Percentiles rank a stretch among this genome's conserved stretches.
These are phyloP conservation scores for Xenopus tropicalis DNA, from an alignment of 2,113 vertebrate species.

Conservation along the genomic window DNA sequence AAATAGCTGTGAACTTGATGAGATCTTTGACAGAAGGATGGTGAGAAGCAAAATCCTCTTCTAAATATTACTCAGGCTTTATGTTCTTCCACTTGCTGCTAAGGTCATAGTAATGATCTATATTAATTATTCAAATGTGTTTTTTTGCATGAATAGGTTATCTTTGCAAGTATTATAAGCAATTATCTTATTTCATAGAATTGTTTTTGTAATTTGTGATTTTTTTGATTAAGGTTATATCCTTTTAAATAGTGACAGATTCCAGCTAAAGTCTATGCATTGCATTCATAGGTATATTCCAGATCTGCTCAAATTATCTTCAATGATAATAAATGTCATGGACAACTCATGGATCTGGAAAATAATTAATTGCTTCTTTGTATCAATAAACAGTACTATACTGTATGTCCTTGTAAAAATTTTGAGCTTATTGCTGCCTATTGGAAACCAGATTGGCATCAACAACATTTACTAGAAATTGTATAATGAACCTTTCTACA, in stretches of 20 bases:
- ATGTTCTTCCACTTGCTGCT: conserved; percentile 26
- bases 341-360: too few species aligned
- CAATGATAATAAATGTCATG: too few species aligned
- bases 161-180: neutral
- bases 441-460: neutral
- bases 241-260: too few species aligned
- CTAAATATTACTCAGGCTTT: conserved; percentile 21
- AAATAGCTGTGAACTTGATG: neutral
- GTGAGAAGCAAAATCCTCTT: conserved; percentile 6
- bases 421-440: neutral
- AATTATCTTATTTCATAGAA: neutral
- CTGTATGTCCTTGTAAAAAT: neutral
- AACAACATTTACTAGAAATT: too few species aligned
- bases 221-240: too few species aligned
- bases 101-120: neutral
- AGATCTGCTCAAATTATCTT: too few species aligned
- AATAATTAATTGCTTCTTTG: too few species aligned
- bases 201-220: neutral
- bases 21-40: neutral
- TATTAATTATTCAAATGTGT: neutral
- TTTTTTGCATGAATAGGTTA: neutral
- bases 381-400: too few species aligned
- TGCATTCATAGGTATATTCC: too few species aligned
- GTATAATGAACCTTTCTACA: too few species aligned
- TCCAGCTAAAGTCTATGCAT: too few species aligned